Evolutionary conservation across 2,888 invertebrate genomes (phyloP), one percentile per base, ranked within the genome.

Genomic region (Caenorhabditis sinica): DNA sequence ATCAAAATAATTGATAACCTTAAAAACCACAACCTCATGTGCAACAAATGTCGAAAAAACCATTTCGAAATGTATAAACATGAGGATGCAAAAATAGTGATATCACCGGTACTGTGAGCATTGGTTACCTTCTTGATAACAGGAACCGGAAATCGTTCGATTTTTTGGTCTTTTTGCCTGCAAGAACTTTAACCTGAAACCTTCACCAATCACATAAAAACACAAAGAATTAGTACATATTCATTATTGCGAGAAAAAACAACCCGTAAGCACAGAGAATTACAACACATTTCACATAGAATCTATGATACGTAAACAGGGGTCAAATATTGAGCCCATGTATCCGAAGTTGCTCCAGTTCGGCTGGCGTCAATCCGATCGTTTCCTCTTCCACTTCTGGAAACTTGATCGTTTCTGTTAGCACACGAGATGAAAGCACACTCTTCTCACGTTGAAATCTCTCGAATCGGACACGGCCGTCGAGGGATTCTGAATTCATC

Each of bases 381-480:
- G 66, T 28, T 51, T 82, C 82, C 40, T 82, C 76, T 11, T 61
- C 71, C n/a, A 71, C 40, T 65, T 71, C 76, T 71, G 63, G 45
- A 81, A 81, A 36, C 58, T 33, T 43, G 33, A 33, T 28, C 25
- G 36, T 33, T 69, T 51, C 20, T 45, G 58, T 9, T 20, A 53
- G 28, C 45, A 65, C 33, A 71, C 53, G 71, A 15, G 43, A 17
- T 13, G 40, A 40, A 23, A 30, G 17, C 9, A 8, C 36, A 43
- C 25, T n/a, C 49, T 45, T 56, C 68, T 81, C 73, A 73, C 73
- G 68, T 69, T 40, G 73, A n/a, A 40, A 28, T 61, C 66, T 72
- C 30, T 86, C 86, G 75, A 86, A 77, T 36, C 82, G 81, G 3
- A 83, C 86, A 2, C 77, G 61, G 25, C 86, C 86, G 15, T 86